phyloP scores from a whole-genome alignment of 1,140 invertebrate species.

The Temnothorax longispinosus region DNA sequence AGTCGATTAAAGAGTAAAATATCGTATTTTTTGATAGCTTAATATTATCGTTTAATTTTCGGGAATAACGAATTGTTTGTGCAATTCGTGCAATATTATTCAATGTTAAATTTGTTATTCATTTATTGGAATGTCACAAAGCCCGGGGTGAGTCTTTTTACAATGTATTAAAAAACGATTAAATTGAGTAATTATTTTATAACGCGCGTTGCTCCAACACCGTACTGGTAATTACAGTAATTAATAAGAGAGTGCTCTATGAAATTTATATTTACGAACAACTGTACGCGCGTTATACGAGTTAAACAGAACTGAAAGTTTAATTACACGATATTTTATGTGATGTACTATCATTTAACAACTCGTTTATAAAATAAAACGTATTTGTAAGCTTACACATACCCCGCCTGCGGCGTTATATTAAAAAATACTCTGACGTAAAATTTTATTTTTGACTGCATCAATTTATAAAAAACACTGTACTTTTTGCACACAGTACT shows the following conservation, averaged over 20 bases:
- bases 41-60: conserved; percentile 29
- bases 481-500: background rate
- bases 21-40: background rate
- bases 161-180: background rate
- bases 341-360: background rate
- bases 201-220: background rate
- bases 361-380: background rate
- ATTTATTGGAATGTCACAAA: background rate
- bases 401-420: background rate
- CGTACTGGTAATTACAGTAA: background rate
- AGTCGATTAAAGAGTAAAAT: conserved; percentile 40
- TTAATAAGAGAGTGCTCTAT: conserved; percentile 16
- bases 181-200: conserved; percentile 9
- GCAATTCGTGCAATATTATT: background rate
- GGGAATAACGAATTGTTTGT: background rate
- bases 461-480: background rate
- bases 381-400: background rate
- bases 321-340: conserved; percentile 12
- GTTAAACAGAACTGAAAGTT: conserved; percentile 5
- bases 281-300: background rate
- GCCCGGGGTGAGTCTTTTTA: background rate
- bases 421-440: background rate
- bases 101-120: background rate
- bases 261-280: background rate
- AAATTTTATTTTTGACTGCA: background rate